Evolutionary conservation across 2,113 vertebrate genomes (phyloP).

Genomic region (Perccottus glenii): DNA sequence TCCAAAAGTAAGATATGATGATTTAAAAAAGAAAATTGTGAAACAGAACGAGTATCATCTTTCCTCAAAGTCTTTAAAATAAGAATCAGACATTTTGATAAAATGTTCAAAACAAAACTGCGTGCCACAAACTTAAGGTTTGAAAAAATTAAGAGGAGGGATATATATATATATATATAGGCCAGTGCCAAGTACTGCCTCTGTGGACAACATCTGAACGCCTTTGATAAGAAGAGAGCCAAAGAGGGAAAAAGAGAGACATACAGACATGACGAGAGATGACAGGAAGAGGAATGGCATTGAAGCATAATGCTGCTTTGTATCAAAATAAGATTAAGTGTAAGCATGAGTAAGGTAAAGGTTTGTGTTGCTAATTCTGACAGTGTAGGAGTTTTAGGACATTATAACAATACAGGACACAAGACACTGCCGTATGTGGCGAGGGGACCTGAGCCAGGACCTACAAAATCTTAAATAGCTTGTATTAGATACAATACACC

Average conservation of each 20-base stretch:
- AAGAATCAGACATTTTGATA: too few species aligned
- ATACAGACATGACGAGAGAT: conserved; percentile 36
- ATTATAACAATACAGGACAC: too few species aligned
- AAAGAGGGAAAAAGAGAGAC: conserved; percentile 57
- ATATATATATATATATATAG: conserved; percentile 64
- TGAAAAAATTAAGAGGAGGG: conserved; percentile 63
- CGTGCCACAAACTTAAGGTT: neutral
- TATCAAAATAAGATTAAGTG: conserved; percentile 26
- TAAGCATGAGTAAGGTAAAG: conserved; percentile 20
- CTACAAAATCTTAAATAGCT: too few species aligned
- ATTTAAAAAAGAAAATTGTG: too few species aligned
- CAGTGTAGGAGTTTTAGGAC: neutral
- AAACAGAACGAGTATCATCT: too few species aligned
- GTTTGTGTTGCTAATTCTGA: neutral
- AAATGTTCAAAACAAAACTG: too few species aligned
- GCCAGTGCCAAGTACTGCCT: conserved; percentile 67
- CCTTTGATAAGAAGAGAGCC: conserved; percentile 76
- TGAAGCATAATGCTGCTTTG: conserved; percentile 25
- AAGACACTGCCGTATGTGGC: too few species aligned
- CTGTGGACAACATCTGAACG: conserved; percentile 75
- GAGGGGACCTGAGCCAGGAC: too few species aligned
- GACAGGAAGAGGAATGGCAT: conserved; percentile 2
- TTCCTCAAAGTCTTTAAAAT: too few species aligned
- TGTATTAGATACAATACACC: too few species aligned
- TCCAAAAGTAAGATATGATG: too few species aligned